Conservation (phyloP, 2,797 vertebrate genomes). For the Naso thynnoides region DNA sequence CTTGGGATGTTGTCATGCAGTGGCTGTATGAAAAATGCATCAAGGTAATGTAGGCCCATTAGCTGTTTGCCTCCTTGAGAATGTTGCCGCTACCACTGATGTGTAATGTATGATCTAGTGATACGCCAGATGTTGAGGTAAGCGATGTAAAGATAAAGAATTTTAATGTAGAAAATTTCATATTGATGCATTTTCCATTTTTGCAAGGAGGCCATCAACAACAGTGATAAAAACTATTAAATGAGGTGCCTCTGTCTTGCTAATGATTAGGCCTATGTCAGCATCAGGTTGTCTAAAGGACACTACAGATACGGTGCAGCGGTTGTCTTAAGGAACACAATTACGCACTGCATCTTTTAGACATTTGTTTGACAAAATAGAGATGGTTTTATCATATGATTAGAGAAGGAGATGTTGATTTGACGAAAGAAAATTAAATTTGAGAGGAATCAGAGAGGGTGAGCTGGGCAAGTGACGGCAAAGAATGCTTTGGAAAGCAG, state of each 20-base stretch:
- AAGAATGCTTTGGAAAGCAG: neutral
- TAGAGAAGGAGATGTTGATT: neutral
- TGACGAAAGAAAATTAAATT: neutral
- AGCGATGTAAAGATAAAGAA: neutral
- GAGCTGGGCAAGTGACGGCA: neutral
- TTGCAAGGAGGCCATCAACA: neutral
- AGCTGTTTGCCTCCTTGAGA: neutral
- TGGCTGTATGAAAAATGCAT: constrained; percentile 42
- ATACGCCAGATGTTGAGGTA: neutral
- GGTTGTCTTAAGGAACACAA: neutral
- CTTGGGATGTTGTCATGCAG: neutral
- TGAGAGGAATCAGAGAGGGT: neutral
- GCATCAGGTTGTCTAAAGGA: neutral
- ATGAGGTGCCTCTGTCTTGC: neutral
- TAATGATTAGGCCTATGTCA: neutral
- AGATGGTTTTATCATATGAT: neutral
- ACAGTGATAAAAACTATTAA: neutral
- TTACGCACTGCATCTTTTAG: neutral
- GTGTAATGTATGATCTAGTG: neutral
- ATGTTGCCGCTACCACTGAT: neutral
- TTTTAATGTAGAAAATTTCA: neutral
- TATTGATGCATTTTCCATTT: neutral
- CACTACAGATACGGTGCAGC: neutral
- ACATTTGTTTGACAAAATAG: neutral
- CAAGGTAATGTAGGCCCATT: constrained; percentile 7